Percentiles rank a stretch among this genome's conserved stretches.
phyloP scores from a whole-genome alignment of 2,888 invertebrate genomes.

The Dichetophora obliterata region DNA sequence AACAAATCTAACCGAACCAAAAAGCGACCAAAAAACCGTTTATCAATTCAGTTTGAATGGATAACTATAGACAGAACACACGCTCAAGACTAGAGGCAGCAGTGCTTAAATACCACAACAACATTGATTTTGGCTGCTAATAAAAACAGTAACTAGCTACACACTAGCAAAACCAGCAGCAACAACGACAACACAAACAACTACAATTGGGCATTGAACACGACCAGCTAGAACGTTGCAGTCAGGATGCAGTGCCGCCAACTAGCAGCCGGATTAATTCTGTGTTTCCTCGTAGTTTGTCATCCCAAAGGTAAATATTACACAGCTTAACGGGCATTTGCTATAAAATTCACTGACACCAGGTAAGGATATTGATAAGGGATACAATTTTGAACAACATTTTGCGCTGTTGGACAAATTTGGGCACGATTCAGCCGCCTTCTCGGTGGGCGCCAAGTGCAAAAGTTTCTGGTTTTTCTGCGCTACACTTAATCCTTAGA shows the following conservation, averaged over 20 bases:
- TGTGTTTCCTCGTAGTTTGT: constrained; percentile 61
- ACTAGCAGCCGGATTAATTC: constrained; percentile 58
- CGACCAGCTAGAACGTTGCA: constrained; percentile 1
- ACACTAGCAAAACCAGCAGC: neutral
- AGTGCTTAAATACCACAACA: constrained; percentile 15
- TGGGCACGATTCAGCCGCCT: no score
- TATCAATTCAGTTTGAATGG: constrained; percentile 35
- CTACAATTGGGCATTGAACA: neutral
- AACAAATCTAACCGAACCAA: neutral
- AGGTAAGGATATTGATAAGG: neutral
- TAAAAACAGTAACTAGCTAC: neutral
- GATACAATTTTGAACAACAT: neutral
- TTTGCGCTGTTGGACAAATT: neutral
- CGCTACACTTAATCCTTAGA: no score
- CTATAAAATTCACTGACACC: neutral
- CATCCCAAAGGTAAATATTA: constrained; percentile 64
- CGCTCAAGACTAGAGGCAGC: constrained; percentile 12
- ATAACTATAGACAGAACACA: constrained; percentile 12
- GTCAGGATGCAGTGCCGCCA: constrained; percentile 38
- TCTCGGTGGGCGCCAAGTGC: no score
- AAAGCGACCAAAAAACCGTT: constrained; percentile 36
- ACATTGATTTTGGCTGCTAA: constrained; percentile 25
- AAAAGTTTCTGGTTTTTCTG: no score
- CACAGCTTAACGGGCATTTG: no score
- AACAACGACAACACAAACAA: neutral